Evolutionary conservation across 2,888 invertebrate species (phyloP).

Genomic region (Leptinotarsa juncta): DNA sequence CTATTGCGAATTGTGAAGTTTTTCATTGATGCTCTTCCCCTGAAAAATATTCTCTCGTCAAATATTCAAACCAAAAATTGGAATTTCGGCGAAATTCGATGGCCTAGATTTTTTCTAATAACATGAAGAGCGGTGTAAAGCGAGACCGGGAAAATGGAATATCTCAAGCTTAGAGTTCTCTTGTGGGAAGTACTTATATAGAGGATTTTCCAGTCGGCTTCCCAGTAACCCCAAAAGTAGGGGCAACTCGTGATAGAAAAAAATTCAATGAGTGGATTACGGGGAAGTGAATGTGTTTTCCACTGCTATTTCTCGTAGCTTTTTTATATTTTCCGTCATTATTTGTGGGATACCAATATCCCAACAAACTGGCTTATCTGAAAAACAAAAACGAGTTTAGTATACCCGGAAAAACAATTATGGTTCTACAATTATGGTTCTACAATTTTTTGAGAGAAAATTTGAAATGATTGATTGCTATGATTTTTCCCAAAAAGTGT

Average conservation of each 20-base stretch:
- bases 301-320: neutral
- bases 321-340: neutral
- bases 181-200: conserved; percentile 12
- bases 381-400: too few relatives aligned
- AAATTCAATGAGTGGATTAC: neutral
- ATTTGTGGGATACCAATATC: neutral
- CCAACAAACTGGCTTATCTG: neutral
- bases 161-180: conserved; percentile 6
- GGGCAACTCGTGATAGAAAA: neutral
- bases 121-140: conserved; percentile 1
- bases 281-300: neutral
- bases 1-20: neutral
- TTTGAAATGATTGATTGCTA: too few relatives aligned
- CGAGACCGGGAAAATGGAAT: conserved; percentile 8
- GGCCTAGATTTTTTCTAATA: conserved; percentile 1
- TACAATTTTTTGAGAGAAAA: too few relatives aligned
- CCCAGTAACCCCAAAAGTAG: conserved; percentile 2
- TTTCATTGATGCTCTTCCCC: neutral
- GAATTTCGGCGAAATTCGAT: neutral
- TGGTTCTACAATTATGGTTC: too few relatives aligned
- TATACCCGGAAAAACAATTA: too few relatives aligned
- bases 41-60: neutral
- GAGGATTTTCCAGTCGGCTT: conserved; percentile 13
- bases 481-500: too few relatives aligned
- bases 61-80: neutral